A percentile compares a stretch with the other conserved stretches of the same genome.
phyloP scores from a whole-genome alignment of 2,797 vertebrate species.

The Epinephelus coioides region DNA sequence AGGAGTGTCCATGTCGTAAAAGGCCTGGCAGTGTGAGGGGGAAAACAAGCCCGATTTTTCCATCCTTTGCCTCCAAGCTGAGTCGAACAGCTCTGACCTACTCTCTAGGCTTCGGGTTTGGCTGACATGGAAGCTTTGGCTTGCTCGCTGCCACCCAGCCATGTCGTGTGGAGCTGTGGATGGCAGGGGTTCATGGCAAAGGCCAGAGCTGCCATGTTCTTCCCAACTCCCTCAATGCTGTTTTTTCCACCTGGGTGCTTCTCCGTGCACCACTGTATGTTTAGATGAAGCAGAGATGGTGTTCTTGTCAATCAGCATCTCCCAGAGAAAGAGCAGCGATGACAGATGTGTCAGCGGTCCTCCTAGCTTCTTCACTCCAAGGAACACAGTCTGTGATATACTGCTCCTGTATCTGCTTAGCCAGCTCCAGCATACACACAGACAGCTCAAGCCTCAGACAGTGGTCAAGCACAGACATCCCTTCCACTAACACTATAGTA shows the following conservation, averaged over 20 bases:
- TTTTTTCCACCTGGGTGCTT: conserved; percentile 75
- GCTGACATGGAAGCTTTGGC: conserved; percentile 80
- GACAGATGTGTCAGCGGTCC: conserved; percentile 70
- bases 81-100: conserved; percentile 76
- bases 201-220: conserved; percentile 79
- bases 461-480: conserved; percentile 59
- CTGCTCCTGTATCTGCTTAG: conserved; percentile 47
- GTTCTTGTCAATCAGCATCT: conserved; percentile 76
- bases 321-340: conserved; percentile 51
- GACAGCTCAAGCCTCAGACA: conserved; percentile 54
- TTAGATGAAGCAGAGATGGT: conserved; percentile 66
- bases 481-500: conserved; percentile 59
- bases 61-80: conserved; percentile 76
- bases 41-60: conserved; percentile 83
- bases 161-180: conserved; percentile 78
- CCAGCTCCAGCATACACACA: conserved; percentile 55
- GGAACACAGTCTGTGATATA: conserved; percentile 60
- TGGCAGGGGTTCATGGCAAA: conserved; percentile 75
- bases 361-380: conserved; percentile 57
- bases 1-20: conserved; percentile 76
- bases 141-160: conserved; percentile 84
- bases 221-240: conserved; percentile 54
- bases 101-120: conserved; percentile 72
- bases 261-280: conserved; percentile 29
- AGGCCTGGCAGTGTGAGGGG: conserved; percentile 74